Conservation (phyloP, 1,140 invertebrate species). For the Drosophila rufa region DNA sequence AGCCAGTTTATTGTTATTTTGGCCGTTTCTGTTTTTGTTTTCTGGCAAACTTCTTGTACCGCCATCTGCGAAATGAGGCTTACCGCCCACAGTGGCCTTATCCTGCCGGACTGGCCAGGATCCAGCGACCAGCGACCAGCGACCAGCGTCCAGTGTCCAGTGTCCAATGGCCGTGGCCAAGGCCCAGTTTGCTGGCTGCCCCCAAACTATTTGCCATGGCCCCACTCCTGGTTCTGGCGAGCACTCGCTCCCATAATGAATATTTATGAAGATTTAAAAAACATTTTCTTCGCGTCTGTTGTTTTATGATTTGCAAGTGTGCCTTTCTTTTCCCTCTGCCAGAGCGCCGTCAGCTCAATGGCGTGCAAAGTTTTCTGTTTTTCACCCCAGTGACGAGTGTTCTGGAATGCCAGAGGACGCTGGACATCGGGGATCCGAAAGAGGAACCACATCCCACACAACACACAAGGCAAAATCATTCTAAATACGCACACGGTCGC, state of each 20-base stretch:
- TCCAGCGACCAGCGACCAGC: background rate
- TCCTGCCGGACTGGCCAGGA: conserved; percentile 17
- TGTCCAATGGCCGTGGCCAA: conserved; percentile 43
- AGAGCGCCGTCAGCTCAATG: conserved; percentile 68
- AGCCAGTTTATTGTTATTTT: conserved; percentile 74
- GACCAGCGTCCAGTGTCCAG: background rate
- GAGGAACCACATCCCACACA: conserved; percentile 27
- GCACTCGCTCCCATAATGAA: conserved; percentile 70
- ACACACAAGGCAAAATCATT: conserved; percentile 34
- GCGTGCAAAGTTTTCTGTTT: conserved; percentile 78
- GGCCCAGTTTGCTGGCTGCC: conserved; percentile 59
- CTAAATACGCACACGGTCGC: conserved; percentile 37
- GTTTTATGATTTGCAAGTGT: conserved; percentile 85
- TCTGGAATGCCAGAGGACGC: conserved; percentile 18
- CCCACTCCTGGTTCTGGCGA: conserved; percentile 27
- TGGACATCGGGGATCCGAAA: conserved; percentile 3
- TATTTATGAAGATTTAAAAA: conserved; percentile 85
- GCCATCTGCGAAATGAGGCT: conserved; percentile 77
- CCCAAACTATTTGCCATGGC: conserved; percentile 77
- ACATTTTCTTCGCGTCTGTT: conserved; percentile 84
- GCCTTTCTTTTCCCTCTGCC: conserved; percentile 36
- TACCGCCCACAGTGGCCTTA: conserved; percentile 45
- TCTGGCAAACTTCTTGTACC: conserved; percentile 56
- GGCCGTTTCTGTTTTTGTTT: conserved; percentile 52
- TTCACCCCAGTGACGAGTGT: conserved; percentile 61